Conservation (phyloP, 2,888 invertebrate species). For the Flabesymbios commensalis region DNA sequence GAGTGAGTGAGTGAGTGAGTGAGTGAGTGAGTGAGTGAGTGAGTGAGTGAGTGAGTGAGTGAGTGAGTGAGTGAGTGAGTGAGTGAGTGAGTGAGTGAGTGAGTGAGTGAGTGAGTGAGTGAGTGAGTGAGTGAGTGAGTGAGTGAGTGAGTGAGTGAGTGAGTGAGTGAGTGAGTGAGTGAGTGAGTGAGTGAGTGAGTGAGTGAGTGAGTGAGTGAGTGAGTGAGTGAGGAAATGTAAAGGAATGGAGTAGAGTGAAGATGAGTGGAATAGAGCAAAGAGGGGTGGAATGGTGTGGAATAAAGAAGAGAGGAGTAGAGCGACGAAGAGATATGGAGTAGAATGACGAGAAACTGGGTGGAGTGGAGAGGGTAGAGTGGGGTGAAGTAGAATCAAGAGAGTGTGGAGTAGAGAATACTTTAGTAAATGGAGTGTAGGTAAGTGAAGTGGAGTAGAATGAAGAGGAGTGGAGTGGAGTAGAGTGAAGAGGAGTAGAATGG, state of each 20-base stretch:
- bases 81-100: no score
- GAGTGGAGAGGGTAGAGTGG: background rate
- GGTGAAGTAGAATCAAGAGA: no score
- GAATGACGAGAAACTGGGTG: background rate
- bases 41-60: no score
- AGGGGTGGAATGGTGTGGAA: background rate
- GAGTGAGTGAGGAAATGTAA: background rate
- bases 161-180: no score
- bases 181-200: no score
- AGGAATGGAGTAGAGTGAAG: background rate
- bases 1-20: no score
- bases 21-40: no score
- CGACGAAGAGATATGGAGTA: background rate
- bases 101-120: no score
- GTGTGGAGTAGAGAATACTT: no score
- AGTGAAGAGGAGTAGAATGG: background rate
- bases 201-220: constrained; percentile 1
- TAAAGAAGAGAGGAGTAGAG: background rate
- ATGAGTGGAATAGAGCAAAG: background rate
- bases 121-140: no score
- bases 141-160: no score
- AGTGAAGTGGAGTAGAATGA: background rate
- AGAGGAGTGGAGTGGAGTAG: background rate
- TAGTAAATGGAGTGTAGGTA: background rate
- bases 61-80: no score